phyloP scores from a whole-genome alignment of 1,140 invertebrate species.

The Bombyx mori region DNA sequence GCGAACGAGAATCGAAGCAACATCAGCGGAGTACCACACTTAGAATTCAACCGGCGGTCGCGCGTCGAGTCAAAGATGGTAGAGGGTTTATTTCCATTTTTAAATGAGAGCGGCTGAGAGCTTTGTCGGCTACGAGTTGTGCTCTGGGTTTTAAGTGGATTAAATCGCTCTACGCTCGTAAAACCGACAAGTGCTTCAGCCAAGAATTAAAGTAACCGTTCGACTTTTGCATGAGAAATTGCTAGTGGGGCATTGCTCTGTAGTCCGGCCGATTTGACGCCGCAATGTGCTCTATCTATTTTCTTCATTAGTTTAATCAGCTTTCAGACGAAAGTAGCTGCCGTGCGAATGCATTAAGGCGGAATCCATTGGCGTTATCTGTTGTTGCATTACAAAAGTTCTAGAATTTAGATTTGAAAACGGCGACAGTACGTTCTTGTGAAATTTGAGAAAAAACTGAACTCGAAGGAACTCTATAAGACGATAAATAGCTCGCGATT shows the following conservation, averaged over 20 bases:
- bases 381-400: constrained; percentile 5
- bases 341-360: constrained; percentile 59
- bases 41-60: constrained; percentile 63
- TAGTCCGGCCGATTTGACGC: constrained; percentile 47
- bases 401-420: background rate
- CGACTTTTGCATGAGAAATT: constrained; percentile 70
- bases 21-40: constrained; percentile 51
- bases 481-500: constrained; percentile 49
- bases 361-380: constrained; percentile 57
- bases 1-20: constrained; percentile 52
- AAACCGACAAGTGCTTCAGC: constrained; percentile 69
- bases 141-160: constrained; percentile 71
- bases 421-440: background rate
- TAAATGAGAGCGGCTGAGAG: constrained; percentile 70
- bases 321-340: constrained; percentile 36
- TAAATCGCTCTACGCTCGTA: constrained; percentile 70
- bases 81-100: constrained; percentile 68
- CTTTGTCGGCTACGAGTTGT: constrained; percentile 68
- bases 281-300: constrained; percentile 38
- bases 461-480: constrained; percentile 44
- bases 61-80: constrained; percentile 66
- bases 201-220: constrained; percentile 70
- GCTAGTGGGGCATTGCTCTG: constrained; percentile 49
- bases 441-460: constrained; percentile 10
- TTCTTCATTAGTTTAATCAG: constrained; percentile 36